Evolutionary conservation across 2,797 vertebrate genomes (phyloP).

Genomic region (Xenops minutus): DNA sequence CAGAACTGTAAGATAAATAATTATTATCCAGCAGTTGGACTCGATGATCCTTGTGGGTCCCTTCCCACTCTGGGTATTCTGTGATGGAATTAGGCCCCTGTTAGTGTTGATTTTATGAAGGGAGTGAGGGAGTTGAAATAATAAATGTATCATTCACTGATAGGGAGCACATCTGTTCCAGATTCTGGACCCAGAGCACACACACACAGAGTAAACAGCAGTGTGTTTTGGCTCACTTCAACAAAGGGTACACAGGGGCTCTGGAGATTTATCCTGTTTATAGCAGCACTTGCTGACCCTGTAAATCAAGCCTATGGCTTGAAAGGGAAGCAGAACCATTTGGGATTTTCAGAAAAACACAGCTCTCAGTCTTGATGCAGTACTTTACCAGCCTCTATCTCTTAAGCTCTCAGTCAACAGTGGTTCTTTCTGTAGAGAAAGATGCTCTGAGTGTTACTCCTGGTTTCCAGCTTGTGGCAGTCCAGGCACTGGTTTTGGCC

Average conservation of each 20-base stretch:
- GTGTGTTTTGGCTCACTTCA: slow-evolving; percentile 24
- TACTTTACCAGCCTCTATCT: not conserved
- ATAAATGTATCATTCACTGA: not conserved
- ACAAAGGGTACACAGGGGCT: not conserved
- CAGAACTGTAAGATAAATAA: not conserved
- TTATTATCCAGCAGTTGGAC: not conserved
- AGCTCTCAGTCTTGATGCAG: not conserved
- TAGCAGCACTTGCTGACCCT: slow-evolving; percentile 48
- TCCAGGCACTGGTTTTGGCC: not conserved
- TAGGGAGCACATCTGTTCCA: not conserved
- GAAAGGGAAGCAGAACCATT: slow-evolving; percentile 10
- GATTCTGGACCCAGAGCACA: not conserved
- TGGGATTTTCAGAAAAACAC: not conserved
- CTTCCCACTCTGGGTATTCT: not conserved
- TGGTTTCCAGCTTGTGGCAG: not conserved
- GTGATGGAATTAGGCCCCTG: not conserved
- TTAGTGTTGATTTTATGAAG: not conserved
- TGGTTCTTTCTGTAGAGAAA: not conserved
- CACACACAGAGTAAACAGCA: not conserved
- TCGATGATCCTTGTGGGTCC: not conserved
- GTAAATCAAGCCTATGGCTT: slow-evolving; percentile 22
- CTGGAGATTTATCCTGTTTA: slow-evolving; percentile 51
- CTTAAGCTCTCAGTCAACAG: slow-evolving; percentile 12
- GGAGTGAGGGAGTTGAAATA: not conserved
- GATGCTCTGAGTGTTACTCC: not conserved